phyloP scores from a whole-genome alignment of 2,113 vertebrate genomes.

The Willisornis vidua region DNA sequence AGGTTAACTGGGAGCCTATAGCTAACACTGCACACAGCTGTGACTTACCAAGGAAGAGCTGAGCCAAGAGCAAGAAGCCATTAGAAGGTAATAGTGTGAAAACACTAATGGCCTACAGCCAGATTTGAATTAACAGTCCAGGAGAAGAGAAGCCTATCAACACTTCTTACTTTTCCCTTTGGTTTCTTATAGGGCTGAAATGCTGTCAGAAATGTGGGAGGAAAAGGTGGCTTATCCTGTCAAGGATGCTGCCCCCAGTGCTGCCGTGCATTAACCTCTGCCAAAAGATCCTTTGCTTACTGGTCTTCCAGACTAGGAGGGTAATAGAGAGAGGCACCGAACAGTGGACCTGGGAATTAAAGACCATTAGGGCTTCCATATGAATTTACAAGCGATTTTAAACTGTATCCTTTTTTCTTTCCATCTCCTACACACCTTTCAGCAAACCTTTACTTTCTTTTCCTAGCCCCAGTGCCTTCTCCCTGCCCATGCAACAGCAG shows the following conservation, averaged over 20 bases:
- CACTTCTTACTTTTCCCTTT: neutral
- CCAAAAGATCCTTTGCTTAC: neutral
- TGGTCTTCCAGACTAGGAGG: neutral
- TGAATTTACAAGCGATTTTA: neutral
- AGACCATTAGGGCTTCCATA: neutral
- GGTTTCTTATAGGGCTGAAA: neutral
- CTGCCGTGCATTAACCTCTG: neutral
- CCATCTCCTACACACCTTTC: neutral
- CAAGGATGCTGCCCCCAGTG: neutral
- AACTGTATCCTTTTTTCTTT: neutral
- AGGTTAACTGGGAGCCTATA: conserved; percentile 26
- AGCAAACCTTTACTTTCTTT: neutral
- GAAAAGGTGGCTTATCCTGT: neutral
- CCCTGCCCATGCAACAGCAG: neutral
- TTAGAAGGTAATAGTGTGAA: conserved; percentile 58
- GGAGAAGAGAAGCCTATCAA: conserved; percentile 18
- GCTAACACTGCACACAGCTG: conserved; percentile 35
- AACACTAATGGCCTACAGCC: conserved; percentile 47
- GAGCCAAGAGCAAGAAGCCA: conserved; percentile 57
- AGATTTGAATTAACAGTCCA: conserved; percentile 50
- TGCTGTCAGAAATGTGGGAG: neutral
- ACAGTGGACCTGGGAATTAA: neutral
- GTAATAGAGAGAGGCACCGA: neutral
- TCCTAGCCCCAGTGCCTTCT: neutral
- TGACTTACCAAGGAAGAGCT: neutral